phyloP scores from a whole-genome alignment of 2,888 invertebrate genomes.

The Platerodrilus igneus region DNA sequence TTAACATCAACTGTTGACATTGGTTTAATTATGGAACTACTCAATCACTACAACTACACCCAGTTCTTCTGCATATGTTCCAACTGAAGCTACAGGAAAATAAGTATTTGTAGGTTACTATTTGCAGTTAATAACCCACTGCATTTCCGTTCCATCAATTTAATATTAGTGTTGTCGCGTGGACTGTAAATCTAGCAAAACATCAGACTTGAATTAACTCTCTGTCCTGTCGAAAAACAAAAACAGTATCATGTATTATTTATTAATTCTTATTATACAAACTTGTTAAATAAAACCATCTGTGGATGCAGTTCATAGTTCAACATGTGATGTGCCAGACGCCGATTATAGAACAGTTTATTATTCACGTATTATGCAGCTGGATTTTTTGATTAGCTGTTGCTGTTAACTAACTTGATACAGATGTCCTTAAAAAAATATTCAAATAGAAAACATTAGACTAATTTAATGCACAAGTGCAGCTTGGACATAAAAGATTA shows the following conservation, averaged over 20 bases:
- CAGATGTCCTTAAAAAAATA: slow-evolving; percentile 14
- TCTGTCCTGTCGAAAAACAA: slow-evolving; percentile 24
- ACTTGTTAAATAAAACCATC: slow-evolving; percentile 25
- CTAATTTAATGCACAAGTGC: too few relatives aligned
- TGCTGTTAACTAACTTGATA: slow-evolving; percentile 7
- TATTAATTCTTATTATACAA: slow-evolving; percentile 25
- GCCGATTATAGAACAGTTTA: slow-evolving; percentile 19
- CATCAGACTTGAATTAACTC: slow-evolving; percentile 27
- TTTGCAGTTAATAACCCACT: slow-evolving; percentile 27
- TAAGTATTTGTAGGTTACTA: slow-evolving; percentile 13
- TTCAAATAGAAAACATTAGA: slow-evolving; percentile 9
- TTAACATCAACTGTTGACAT: too few relatives aligned
- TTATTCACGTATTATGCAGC: slow-evolving; percentile 20
- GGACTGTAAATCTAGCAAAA: too few relatives aligned
- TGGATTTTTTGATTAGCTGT: slow-evolving; percentile 16
- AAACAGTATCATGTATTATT: slow-evolving; percentile 26
- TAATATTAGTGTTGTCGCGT: slow-evolving; percentile 27
- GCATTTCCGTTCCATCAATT: slow-evolving; percentile 28
- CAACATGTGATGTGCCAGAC: slow-evolving; percentile 23
- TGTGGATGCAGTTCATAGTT: slow-evolving; percentile 24
- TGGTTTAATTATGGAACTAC: too few relatives aligned
- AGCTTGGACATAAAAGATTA: too few relatives aligned
- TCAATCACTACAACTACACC: too few relatives aligned
- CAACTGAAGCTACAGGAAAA: slow-evolving; percentile 11
- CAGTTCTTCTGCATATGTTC: too few relatives aligned